These are phyloP conservation scores for Apteryx mantelli DNA, from an alignment of 2,113 vertebrate genomes.

Conservation along the genomic window DNA sequence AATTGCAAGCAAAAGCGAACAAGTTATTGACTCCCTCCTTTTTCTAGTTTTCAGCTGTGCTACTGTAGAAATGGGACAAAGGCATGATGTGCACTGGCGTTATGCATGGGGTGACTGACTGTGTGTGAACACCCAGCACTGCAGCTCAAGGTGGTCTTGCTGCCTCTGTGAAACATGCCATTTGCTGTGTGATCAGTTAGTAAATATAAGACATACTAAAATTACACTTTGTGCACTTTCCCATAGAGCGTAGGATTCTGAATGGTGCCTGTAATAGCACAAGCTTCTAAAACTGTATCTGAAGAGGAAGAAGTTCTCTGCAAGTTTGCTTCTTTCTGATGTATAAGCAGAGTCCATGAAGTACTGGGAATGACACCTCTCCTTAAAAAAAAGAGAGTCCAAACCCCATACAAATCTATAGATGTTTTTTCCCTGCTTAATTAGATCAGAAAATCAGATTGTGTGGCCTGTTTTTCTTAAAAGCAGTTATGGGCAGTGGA, in stretches of 20 bases:
- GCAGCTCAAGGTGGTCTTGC: neutral
- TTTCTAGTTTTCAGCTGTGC: conserved; percentile 15
- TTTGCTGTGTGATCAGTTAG: neutral
- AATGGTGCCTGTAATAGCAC: neutral
- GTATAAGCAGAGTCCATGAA: neutral
- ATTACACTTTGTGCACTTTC: neutral
- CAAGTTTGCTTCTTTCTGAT: neutral
- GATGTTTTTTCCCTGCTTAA: neutral
- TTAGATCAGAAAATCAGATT: neutral
- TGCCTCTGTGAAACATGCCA: neutral
- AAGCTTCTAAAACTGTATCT: neutral
- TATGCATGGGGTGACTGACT: neutral
- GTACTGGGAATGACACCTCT: neutral
- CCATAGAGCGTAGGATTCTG: neutral
- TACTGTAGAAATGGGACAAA: neutral
- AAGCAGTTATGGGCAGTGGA: neutral
- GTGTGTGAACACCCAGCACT: neutral
- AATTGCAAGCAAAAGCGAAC: neutral
- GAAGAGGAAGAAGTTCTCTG: neutral
- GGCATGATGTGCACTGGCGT: neutral
- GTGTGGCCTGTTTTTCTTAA: neutral
- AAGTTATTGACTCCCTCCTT: neutral
- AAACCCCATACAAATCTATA: neutral
- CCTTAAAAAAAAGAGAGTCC: neutral
- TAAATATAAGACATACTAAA: neutral